A percentile compares a stretch with the other conserved stretches of the same genome.
Conservation (phyloP, 2,113 vertebrate species). For the Ictidomys tridecemlineatus region DNA sequence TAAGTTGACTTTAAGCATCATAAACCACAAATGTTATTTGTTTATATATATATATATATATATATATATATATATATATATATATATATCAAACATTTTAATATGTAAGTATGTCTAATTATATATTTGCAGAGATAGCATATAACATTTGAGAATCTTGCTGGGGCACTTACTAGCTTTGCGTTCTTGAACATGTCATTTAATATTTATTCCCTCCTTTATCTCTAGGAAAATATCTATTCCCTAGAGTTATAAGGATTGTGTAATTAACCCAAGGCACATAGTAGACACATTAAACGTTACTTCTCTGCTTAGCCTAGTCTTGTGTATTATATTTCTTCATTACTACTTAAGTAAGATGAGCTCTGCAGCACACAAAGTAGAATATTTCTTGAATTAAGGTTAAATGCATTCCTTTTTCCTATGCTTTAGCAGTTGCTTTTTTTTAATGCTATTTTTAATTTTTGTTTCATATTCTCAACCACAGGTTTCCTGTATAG, state of each 20-base stretch:
- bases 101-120: not conserved
- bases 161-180: not conserved
- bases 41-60: not conserved
- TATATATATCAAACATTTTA: not conserved
- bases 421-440: not conserved
- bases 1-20: not conserved
- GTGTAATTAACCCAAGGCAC: not conserved
- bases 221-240: not conserved
- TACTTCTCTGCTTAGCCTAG: not conserved
- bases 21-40: not conserved
- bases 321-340: not conserved
- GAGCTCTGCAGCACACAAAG: not conserved
- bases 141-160: not conserved
- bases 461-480: slow-evolving; percentile 22
- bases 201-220: not conserved
- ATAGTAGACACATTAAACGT: not conserved
- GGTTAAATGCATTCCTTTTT: slow-evolving; percentile 38
- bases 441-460: not conserved
- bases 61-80: too few relatives aligned
- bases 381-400: not conserved
- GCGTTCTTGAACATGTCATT: not conserved
- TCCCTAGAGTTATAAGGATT: not conserved
- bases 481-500: not conserved
- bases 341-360: not conserved
- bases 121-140: not conserved